Percentiles rank a stretch among this genome's conserved stretches.
These are phyloP conservation scores for Prionailurus bengalensis DNA, from an alignment of 2,113 vertebrate genomes.

Conservation along the genomic window DNA sequence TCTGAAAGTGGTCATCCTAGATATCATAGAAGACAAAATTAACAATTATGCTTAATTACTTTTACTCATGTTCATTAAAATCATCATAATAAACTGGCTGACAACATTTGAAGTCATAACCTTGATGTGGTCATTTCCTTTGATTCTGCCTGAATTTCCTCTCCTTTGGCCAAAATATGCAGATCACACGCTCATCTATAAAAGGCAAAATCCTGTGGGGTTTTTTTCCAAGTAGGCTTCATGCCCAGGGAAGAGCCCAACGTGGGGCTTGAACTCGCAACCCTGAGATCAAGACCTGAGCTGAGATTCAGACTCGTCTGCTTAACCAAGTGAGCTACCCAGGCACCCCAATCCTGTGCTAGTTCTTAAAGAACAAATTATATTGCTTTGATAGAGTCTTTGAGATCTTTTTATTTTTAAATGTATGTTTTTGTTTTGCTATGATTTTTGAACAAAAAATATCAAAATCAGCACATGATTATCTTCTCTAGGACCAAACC, in stretches of 20 bases:
- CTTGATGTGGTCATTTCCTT: slow-evolving; percentile 67
- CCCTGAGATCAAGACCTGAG: too few species aligned
- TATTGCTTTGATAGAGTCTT: slow-evolving; percentile 47
- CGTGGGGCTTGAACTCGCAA: too few species aligned
- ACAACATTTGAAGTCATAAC: neutral
- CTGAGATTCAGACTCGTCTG: too few species aligned
- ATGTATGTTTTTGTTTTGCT: slow-evolving; percentile 35
- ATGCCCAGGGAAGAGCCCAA: too few species aligned
- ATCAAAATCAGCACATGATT: slow-evolving; percentile 52
- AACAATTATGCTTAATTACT: slow-evolving; percentile 84
- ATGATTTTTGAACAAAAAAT: slow-evolving; percentile 67
- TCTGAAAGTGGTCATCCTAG: slow-evolving; percentile 65
- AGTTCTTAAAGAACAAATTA: slow-evolving; percentile 41
- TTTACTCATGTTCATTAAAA: slow-evolving; percentile 85
- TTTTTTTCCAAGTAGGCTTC: too few species aligned
- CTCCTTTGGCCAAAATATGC: slow-evolving; percentile 64
- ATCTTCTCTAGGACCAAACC: neutral
- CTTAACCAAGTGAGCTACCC: too few species aligned
- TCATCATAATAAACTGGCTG: neutral
- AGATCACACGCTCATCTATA: slow-evolving; percentile 46
- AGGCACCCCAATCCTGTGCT: neutral
- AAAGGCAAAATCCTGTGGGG: slow-evolving; percentile 48
- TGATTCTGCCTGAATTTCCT: slow-evolving; percentile 65
- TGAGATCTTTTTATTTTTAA: slow-evolving; percentile 63
- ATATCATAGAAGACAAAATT: slow-evolving; percentile 80